Evolutionary conservation across 2,797 vertebrate genomes (phyloP).

Genomic region (Microctenopoma stevenorrisi): DNA sequence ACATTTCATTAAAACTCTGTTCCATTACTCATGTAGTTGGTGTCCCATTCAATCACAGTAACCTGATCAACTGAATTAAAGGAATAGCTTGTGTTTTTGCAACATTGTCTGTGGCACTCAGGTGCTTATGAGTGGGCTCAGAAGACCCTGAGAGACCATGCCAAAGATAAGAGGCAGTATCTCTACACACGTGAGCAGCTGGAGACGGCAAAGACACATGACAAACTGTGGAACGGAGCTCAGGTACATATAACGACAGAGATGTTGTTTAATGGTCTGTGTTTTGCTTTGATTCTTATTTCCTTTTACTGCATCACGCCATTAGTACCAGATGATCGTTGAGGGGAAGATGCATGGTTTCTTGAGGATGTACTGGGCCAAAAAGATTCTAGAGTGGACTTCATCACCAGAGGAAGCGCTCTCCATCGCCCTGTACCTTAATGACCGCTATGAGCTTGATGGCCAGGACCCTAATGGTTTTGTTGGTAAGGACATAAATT

Average conservation of each 20-base stretch:
- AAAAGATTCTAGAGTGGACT: constrained; percentile 95
- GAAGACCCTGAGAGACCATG: constrained; percentile 86
- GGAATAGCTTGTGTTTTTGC: neutral
- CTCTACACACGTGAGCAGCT: constrained; percentile 84
- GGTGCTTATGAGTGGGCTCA: constrained; percentile 87
- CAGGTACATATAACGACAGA: constrained; percentile 79
- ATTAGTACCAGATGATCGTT: constrained; percentile 84
- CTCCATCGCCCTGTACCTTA: constrained; percentile 88
- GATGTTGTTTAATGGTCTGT: fast-evolving
- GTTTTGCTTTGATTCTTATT: neutral
- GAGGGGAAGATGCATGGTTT: constrained; percentile 94
- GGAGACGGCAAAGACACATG: constrained; percentile 86
- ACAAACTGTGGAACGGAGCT: constrained; percentile 90
- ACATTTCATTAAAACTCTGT: neutral
- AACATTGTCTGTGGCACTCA: constrained; percentile 29
- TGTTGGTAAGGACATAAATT: constrained; percentile 79
- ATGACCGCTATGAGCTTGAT: constrained; percentile 89
- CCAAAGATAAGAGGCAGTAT: constrained; percentile 84
- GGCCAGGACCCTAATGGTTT: constrained; percentile 92
- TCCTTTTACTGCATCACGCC: neutral
- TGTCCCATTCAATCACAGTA: neutral
- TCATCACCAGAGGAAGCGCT: constrained; percentile 88
- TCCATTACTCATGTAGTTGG: neutral
- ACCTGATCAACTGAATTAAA: neutral
- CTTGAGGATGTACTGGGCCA: constrained; percentile 95